These are phyloP conservation scores for Zaprionus vittiger DNA, from an alignment of 1,140 invertebrate genomes.

Conservation along the genomic window DNA sequence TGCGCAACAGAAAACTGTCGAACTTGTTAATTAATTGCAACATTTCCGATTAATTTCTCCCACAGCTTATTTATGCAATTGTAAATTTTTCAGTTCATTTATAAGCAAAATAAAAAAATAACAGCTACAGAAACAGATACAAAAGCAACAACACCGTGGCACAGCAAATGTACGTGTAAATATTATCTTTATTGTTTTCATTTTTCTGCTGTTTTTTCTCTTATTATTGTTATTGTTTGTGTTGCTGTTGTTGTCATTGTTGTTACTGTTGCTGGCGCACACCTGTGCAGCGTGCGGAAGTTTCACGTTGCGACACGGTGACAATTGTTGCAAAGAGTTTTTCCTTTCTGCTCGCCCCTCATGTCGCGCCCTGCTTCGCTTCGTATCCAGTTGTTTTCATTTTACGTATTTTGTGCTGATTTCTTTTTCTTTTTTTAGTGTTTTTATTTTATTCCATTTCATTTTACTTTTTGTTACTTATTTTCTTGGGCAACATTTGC, in stretches of 20 bases:
- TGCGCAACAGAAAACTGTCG: constrained; percentile 23
- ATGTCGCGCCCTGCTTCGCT: not conserved
- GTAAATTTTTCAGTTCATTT: constrained; percentile 43
- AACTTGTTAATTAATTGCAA: constrained; percentile 20
- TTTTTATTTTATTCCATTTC: constrained; percentile 34
- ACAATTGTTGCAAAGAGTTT: constrained; percentile 60
- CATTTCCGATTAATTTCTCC: constrained; percentile 17
- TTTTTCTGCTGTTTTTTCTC: constrained; percentile 31
- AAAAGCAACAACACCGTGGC: constrained; percentile 21
- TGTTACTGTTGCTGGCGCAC: constrained; percentile 26
- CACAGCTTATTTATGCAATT: constrained; percentile 59
- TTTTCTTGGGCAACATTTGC: constrained; percentile 66
- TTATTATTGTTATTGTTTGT: constrained; percentile 34
- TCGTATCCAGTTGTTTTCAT: constrained; percentile 26
- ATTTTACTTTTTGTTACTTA: constrained; percentile 41
- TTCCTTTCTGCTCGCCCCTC: not conserved
- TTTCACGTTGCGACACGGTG: constrained; percentile 52
- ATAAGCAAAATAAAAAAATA: constrained; percentile 50
- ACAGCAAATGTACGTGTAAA: constrained; percentile 56
- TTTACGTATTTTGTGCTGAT: constrained; percentile 11
- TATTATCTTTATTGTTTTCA: constrained; percentile 69
- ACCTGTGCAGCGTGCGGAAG: constrained; percentile 53
- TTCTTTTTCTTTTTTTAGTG: not conserved
- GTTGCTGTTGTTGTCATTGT: constrained; percentile 21
- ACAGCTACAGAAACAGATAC: constrained; percentile 30